Conservation (phyloP, 1,140 invertebrate genomes). For the Tribolium castaneum region DNA sequence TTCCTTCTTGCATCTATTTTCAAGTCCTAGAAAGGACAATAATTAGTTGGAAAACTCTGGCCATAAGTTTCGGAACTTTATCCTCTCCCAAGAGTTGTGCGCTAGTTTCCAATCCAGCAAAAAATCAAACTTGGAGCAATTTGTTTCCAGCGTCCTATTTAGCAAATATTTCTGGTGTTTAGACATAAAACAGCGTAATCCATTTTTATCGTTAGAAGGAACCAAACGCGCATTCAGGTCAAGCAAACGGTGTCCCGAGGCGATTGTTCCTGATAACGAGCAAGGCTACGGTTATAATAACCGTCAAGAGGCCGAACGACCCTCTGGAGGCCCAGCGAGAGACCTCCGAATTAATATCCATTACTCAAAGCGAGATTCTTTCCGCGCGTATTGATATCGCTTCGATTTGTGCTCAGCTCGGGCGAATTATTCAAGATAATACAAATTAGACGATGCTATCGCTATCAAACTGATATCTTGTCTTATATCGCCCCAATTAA, state of each 20-base stretch:
- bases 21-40: neutral
- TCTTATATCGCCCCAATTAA: slow-evolving; percentile 7
- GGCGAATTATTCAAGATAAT: neutral
- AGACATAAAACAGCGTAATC: slow-evolving; percentile 37
- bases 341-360: slow-evolving; percentile 55
- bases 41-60: neutral
- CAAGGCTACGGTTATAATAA: slow-evolving; percentile 54
- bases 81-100: neutral
- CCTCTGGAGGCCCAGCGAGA: slow-evolving; percentile 48
- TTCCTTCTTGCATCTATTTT: neutral
- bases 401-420: neutral
- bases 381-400: slow-evolving; percentile 1
- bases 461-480: slow-evolving; percentile 4
- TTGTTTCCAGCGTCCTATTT: neutral
- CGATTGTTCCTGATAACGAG: slow-evolving; percentile 59
- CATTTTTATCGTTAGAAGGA: slow-evolving; percentile 47
- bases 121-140: neutral
- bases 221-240: slow-evolving; percentile 54
- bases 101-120: slow-evolving; percentile 2
- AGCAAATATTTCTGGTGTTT: too few relatives aligned
- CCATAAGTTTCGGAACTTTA: neutral
- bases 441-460: slow-evolving; percentile 2
- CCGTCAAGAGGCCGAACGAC: slow-evolving; percentile 52
- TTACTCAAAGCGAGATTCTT: slow-evolving; percentile 50
- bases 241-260: slow-evolving; percentile 57